Percentiles rank a stretch among this genome's conserved stretches.
Evolutionary conservation across 1,140 invertebrate species (phyloP).

Genomic region (Tyrophagus putrescentiae): DNA sequence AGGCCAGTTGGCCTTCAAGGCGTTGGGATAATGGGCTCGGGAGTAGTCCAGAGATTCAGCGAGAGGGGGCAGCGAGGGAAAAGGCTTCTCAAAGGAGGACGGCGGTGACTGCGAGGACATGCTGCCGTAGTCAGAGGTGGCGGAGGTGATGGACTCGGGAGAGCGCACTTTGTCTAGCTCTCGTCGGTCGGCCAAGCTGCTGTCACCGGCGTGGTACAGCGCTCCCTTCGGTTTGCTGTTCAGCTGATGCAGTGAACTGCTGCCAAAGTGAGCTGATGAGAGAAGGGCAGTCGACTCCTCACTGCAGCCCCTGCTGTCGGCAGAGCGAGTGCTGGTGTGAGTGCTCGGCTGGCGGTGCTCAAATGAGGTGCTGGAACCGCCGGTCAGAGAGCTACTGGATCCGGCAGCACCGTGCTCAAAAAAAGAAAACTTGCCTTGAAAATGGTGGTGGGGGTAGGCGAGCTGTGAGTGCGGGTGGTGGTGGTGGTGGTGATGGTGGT

Average conservation of each 20-base stretch:
- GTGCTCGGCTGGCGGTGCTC: neutral
- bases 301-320: neutral
- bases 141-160: conserved; percentile 19
- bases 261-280: neutral
- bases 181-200: conserved; percentile 2
- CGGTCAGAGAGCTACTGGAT: neutral
- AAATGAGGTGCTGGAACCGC: neutral
- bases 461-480: too few relatives aligned
- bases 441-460: neutral
- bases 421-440: neutral
- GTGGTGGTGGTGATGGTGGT: too few relatives aligned
- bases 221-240: neutral
- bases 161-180: conserved; percentile 20
- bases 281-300: neutral
- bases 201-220: neutral
- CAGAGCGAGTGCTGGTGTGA: neutral
- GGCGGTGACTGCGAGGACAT: conserved; percentile 22
- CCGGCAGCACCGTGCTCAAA: conserved; percentile 5
- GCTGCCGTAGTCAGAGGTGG: conserved; percentile 22
- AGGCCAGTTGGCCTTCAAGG: neutral
- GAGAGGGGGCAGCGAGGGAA: neutral
- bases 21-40: neutral
- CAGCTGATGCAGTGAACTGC: conserved; percentile 1
- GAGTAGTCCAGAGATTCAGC: neutral
- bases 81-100: conserved; percentile 6